Evolutionary conservation across 2,888 invertebrate species (phyloP).

Genomic region (Octonoba sinensis): DNA sequence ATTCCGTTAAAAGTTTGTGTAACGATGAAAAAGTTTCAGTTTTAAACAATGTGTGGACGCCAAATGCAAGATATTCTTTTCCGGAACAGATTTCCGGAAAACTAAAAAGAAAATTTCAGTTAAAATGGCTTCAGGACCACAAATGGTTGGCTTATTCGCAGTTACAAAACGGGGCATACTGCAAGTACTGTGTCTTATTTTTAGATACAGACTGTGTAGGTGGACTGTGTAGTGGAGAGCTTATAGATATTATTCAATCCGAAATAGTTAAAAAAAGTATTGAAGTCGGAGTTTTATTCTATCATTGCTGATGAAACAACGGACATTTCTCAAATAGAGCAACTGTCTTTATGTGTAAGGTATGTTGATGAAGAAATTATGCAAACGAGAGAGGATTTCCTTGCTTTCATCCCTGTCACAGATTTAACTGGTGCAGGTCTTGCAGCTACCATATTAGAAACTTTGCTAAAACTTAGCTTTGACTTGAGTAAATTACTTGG

Average conservation of each 20-base stretch:
- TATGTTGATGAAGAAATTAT: background rate
- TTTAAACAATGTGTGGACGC: background rate
- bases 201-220: background rate
- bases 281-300: background rate
- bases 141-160: background rate
- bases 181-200: background rate
- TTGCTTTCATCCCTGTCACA: background rate
- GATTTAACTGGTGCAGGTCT: background rate
- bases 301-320: background rate
- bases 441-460: background rate
- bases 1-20: background rate
- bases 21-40: background rate
- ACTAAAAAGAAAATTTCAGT: background rate
- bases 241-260: background rate
- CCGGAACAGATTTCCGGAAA: background rate
- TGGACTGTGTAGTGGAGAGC: no score
- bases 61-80: background rate
- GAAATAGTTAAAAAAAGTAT: background rate
- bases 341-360: background rate
- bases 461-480: background rate
- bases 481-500: background rate
- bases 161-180: background rate
- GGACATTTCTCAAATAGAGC: no score
- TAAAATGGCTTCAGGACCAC: background rate
- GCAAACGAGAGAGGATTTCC: background rate